Percentiles rank a stretch among this genome's conserved stretches.
Evolutionary conservation across 2,113 vertebrate species (phyloP).

Genomic region (Rana temporaria): DNA sequence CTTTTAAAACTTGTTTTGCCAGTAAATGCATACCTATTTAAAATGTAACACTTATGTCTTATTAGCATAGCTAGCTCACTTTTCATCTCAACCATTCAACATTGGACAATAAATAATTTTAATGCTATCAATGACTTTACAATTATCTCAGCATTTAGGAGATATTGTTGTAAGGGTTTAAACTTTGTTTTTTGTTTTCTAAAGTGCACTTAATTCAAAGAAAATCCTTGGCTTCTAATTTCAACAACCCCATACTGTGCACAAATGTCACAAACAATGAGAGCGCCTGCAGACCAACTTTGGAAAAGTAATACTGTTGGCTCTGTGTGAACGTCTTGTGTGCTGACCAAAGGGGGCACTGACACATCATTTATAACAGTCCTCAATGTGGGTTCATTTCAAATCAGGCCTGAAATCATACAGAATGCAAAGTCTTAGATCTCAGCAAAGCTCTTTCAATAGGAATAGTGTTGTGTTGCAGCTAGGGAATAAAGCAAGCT

Average conservation of each 20-base stretch:
- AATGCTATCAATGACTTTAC: background rate
- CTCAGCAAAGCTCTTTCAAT: conserved; percentile 18
- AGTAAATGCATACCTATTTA: conserved; percentile 4
- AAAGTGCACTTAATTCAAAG: conserved; percentile 27
- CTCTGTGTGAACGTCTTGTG: conserved; percentile 16
- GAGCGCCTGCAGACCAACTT: conserved; percentile 16
- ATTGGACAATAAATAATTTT: conserved; percentile 33
- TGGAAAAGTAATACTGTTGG: background rate
- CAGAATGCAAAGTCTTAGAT: conserved; percentile 38
- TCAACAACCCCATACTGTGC: conserved; percentile 1
- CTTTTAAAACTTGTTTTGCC: conserved; percentile 29
- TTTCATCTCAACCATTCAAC: conserved; percentile 18
- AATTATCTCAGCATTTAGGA: conserved; percentile 13
- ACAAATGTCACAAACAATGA: conserved; percentile 42
- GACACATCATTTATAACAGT: conserved; percentile 37
- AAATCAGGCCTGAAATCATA: conserved; percentile 22
- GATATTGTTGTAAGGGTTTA: conserved; percentile 9
- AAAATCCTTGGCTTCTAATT: conserved; percentile 42
- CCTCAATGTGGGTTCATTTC: background rate
- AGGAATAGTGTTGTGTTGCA: conserved; percentile 42
- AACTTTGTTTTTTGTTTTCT: conserved; percentile 27
- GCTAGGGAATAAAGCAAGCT: conserved; percentile 22
- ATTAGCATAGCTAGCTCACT: conserved; percentile 10
- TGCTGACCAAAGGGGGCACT: conserved; percentile 46
- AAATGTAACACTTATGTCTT: conserved; percentile 22